A percentile compares a stretch with the other conserved stretches of the same genome.
phyloP scores from a whole-genome alignment of 2,888 invertebrate species.

The Nomada hirtipes region DNA sequence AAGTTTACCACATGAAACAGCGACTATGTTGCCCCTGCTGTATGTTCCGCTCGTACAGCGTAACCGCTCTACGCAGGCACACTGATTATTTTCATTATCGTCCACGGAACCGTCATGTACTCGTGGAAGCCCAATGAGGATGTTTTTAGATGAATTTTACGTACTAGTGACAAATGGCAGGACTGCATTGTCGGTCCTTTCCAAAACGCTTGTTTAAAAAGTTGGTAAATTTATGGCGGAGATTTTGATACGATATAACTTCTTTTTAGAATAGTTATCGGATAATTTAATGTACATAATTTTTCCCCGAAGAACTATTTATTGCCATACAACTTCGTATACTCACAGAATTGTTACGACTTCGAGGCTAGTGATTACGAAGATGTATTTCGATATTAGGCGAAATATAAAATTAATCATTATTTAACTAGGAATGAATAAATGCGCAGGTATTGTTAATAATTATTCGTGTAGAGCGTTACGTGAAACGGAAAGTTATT shows the following conservation, averaged over 20 bases:
- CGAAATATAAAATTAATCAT: not conserved
- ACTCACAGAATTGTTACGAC: no score
- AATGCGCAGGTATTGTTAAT: no score
- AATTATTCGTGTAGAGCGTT: no score
- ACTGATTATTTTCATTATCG: slow-evolving; percentile 36
- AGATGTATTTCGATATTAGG: not conserved
- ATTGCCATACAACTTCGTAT: no score
- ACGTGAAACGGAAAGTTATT: no score
- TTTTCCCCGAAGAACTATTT: not conserved
- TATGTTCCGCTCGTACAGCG: not conserved
- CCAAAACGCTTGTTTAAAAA: no score
- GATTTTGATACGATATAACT: not conserved
- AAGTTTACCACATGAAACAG: slow-evolving; percentile 30
- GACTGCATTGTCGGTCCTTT: not conserved
- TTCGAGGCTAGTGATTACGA: not conserved
- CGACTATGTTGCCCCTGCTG: slow-evolving; percentile 30
- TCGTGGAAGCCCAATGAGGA: not conserved
- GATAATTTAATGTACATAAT: not conserved
- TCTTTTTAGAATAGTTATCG: not conserved
- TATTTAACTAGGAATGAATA: not conserved
- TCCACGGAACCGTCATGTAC: not conserved
- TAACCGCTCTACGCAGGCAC: slow-evolving; percentile 21
- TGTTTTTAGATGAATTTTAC: not conserved
- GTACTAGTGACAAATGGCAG: not conserved
- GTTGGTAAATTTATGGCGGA: not conserved